phyloP scores from a whole-genome alignment of 2,113 vertebrate species.

The Sciurus niger region DNA sequence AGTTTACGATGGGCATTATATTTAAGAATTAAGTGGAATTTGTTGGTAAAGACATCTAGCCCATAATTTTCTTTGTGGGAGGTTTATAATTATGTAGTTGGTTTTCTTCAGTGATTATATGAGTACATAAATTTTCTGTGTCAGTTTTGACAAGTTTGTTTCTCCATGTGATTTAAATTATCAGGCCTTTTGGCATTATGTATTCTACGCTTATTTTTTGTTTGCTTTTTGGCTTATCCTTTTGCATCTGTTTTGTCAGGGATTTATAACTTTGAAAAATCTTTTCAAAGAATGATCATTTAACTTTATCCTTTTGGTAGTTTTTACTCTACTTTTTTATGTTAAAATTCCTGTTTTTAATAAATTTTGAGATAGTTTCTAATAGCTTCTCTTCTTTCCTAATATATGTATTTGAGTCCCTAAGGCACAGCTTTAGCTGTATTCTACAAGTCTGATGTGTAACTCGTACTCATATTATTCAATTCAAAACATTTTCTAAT shows the following conservation, averaged over 20 bases:
- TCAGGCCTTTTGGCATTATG: not conserved
- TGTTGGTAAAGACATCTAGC: not conserved
- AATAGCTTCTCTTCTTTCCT: not conserved
- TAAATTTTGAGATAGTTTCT: not conserved
- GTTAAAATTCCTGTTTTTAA: not conserved
- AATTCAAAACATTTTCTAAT: conserved; percentile 24
- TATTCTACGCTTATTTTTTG: not conserved
- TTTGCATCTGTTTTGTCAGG: not conserved
- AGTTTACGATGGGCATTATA: not conserved
- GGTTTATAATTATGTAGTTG: not conserved
- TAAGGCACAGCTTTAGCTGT: not conserved
- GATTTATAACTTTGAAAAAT: not conserved
- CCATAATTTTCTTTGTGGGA: conserved; percentile 2
- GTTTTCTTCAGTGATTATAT: not conserved
- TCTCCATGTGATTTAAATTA: not conserved
- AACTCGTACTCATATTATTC: conserved; percentile 4
- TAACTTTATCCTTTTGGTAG: not conserved
- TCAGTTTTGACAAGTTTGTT: not conserved
- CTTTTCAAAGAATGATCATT: not conserved
- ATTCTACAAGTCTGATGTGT: not conserved
- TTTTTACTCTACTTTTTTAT: not conserved
- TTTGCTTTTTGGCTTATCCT: not conserved
- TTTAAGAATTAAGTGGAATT: not conserved
- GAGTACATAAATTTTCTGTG: not conserved
- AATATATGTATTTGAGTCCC: not conserved